Base-by-base conservation (phyloP, 2,888 invertebrate genomes). In the Girardia tigrina region DNA sequence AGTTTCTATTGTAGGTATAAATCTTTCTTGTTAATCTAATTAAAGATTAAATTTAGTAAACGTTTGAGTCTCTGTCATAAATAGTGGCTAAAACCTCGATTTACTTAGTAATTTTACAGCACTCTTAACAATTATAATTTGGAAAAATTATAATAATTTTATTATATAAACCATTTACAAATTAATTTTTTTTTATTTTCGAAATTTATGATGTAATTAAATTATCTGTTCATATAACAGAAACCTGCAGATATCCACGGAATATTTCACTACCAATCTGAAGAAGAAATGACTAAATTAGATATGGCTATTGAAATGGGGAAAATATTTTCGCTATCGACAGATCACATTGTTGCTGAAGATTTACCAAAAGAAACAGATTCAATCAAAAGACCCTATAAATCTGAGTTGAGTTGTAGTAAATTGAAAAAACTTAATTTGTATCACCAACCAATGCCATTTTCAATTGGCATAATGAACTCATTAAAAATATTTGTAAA, bases 211-310 rank as follows among this genome's bases (percentile, higher is more conserved):
- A n/a, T n/a, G n/a, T n/a, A n/a, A n/a, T n/a, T n/a, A n/a, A n/a
- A n/a, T n/a, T n/a, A n/a, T 56, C 4, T 56, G 36, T 36, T 36
- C 8, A 36, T 56, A 56, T 20, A 4, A 23, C 23, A 56, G 56
- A 16, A 56, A 6, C 56, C 56, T 2, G 56, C n/a, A 4, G 23
- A 56, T 20, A 20, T 56, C 6, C 56, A 56, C 74, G 86, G 86
- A 23, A 82, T 86, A 42, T 86, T 83, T 79, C 87, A 87, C 77
- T 87, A 85, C 85, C 83, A 85, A 80, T 86, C 86, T 4, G 79
- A 81, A 74, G 86, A 87, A 80, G 80, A 81, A 28, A 81, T 86
- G 80, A 87, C 87, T 12, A 87, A 87, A 78, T 86, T 85, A 80
- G 82, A 84, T 74, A 87, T 87, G 86, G 82, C 83, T 0, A 71